Conservation (phyloP, 2,888 invertebrate species). For the Luperina nickerlii region DNA sequence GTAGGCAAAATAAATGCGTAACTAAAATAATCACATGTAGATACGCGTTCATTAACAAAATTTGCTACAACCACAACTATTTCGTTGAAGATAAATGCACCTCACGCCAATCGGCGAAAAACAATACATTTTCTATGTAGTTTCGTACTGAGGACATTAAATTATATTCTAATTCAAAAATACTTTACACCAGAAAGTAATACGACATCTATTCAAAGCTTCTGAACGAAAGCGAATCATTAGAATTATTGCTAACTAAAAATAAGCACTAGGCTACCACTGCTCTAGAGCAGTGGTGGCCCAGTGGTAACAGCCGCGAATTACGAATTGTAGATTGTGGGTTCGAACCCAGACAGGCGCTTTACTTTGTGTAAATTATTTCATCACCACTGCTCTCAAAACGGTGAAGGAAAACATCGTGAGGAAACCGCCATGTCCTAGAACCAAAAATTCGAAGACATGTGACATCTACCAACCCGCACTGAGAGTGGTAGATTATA, state of each 20-base stretch:
- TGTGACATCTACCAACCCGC: no score
- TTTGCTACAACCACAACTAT: not conserved
- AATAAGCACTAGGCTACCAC: conserved; percentile 11
- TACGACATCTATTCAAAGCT: not conserved
- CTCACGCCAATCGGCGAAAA: not conserved
- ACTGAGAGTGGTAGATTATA: no score
- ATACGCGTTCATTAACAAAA: conserved; percentile 35
- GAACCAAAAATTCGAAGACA: no score
- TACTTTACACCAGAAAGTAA: conserved; percentile 10
- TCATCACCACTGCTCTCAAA: no score
- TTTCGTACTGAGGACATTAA: conserved; percentile 1
- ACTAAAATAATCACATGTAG: conserved; percentile 45
- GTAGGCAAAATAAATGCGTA: conserved; percentile 53
- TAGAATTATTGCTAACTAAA: conserved; percentile 30
- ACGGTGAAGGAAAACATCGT: no score
- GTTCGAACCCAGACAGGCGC: no score
- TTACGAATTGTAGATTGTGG: no score
- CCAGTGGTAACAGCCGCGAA: no score
- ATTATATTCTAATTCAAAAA: conserved; percentile 22
- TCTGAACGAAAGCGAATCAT: conserved; percentile 35
- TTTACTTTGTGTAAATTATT: no score
- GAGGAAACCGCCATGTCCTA: no score
- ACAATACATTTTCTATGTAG: not conserved
- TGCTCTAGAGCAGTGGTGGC: no score
- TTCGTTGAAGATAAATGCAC: conserved; percentile 20